Evolutionary conservation across 2,113 vertebrate species (phyloP), one percentile per base, ranked within the genome.

Genomic region (Nannobrachium achirus): DNA sequence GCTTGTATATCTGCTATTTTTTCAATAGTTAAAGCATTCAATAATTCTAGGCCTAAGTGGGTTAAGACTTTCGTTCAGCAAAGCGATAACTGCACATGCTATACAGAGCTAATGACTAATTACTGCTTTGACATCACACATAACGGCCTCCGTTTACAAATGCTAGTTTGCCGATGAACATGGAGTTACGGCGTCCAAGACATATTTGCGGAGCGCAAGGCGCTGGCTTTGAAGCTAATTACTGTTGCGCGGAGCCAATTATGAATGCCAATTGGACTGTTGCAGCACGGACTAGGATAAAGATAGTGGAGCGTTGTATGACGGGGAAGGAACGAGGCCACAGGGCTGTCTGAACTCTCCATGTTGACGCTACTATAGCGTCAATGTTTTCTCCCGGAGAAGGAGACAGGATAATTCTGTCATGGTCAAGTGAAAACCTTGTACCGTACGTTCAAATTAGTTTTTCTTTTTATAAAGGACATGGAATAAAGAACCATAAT

Each of bases 321-420:
- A n/a, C n/a, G n/a, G n/a, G n/a, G n/a, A 19, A 10, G 51, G n/a
- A 9, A 44, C 0, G 14, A 51, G 16, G 16, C 18, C 13, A 11
- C 15, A 1, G 25, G 41, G 16, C 7, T 15, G 52, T 3, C 33
- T 52, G 10, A 40, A 40, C 50, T 15, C 1, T 45, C 15, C 50
- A 50, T 7, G 15, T 56, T 45, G 67, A 50, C 10, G 44, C 57
- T n/a, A n/a, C n/a, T n/a, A n/a, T 45, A 62, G 38, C 56, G 53
- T 51, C 63, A 66, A 76, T 25, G 16, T 14, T 55, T n/a, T n/a
- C n/a, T 56, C 13, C 11, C 16, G 45, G 56, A 40, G 39, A n/a
- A 33, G 9, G 25, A 50, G 45, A 62, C 40, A 4, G 5, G n/a
- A 40, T 10, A 10, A 33, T 5, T 33, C 3, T 33, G 25, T 33